Conservation (phyloP, 2,888 invertebrate genomes). For the Chalcosyrphus nemorum region DNA sequence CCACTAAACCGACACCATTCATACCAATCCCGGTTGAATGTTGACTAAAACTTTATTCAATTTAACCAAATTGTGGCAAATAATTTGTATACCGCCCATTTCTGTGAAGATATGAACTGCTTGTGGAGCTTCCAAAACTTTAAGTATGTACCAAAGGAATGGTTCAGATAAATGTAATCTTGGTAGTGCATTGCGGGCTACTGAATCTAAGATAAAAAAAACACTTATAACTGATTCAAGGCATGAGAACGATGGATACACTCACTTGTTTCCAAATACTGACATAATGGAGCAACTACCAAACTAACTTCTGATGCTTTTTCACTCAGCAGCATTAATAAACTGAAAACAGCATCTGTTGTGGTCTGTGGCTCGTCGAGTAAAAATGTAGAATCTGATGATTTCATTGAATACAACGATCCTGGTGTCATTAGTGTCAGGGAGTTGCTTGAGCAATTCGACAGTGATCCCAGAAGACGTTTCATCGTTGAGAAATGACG, state of each 20-base stretch:
- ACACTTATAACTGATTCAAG: background rate
- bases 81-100: constrained; percentile 88
- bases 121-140: constrained; percentile 89
- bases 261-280: constrained; percentile 84
- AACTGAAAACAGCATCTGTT: constrained; percentile 93
- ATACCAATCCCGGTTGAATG: constrained; percentile 86
- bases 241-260: constrained; percentile 1
- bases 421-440: constrained; percentile 86
- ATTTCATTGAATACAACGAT: constrained; percentile 80
- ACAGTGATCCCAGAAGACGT: constrained; percentile 90
- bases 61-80: constrained; percentile 90
- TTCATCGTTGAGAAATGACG: constrained; percentile 92
- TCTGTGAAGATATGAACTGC: constrained; percentile 89
- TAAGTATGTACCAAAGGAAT: constrained; percentile 91
- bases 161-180: constrained; percentile 89
- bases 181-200: constrained; percentile 79
- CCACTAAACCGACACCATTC: background rate
- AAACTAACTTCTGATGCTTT: constrained; percentile 89
- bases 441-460: constrained; percentile 88
- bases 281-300: constrained; percentile 90
- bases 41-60: constrained; percentile 89
- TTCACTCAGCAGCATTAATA: constrained; percentile 89
- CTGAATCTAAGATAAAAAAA: constrained; percentile 76
- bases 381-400: constrained; percentile 77
- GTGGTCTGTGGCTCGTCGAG: constrained; percentile 88